Evolutionary conservation across 2,113 vertebrate species (phyloP).

Genomic region (Pardalotus punctatus): DNA sequence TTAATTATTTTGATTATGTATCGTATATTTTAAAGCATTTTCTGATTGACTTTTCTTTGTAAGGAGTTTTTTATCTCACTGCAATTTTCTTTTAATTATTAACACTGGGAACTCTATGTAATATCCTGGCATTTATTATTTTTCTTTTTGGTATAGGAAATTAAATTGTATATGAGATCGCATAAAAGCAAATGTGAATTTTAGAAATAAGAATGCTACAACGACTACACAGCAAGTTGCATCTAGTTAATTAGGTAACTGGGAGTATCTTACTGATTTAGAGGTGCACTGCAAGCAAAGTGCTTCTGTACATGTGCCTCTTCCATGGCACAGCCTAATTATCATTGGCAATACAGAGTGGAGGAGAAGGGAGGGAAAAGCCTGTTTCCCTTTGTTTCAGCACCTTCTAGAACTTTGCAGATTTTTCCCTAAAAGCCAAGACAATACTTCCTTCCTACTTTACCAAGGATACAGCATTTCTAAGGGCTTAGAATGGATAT

Average conservation of each 20-base stretch:
- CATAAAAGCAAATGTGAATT: slow-evolving; percentile 1
- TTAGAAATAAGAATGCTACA: neutral
- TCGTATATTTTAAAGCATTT: neutral
- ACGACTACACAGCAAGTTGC: neutral
- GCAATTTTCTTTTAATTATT: slow-evolving; percentile 25
- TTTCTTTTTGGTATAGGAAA: neutral
- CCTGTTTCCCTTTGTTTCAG: neutral
- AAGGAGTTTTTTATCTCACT: neutral
- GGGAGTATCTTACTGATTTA: neutral
- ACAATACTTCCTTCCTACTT: neutral
- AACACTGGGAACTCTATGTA: neutral
- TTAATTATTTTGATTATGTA: neutral
- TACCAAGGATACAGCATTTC: neutral
- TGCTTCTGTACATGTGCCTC: neutral
- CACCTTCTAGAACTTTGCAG: neutral
- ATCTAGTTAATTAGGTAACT: neutral
- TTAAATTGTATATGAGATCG: neutral
- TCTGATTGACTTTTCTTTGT: neutral
- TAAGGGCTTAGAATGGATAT: neutral
- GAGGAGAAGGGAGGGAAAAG: neutral
- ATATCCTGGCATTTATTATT: slow-evolving; percentile 5
- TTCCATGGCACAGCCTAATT: neutral
- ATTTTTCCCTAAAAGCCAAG: neutral
- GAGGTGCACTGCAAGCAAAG: neutral
- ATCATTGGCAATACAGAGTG: neutral